Conservation (phyloP, 2,888 invertebrate genomes). For the Oscheius sp. region DNA sequence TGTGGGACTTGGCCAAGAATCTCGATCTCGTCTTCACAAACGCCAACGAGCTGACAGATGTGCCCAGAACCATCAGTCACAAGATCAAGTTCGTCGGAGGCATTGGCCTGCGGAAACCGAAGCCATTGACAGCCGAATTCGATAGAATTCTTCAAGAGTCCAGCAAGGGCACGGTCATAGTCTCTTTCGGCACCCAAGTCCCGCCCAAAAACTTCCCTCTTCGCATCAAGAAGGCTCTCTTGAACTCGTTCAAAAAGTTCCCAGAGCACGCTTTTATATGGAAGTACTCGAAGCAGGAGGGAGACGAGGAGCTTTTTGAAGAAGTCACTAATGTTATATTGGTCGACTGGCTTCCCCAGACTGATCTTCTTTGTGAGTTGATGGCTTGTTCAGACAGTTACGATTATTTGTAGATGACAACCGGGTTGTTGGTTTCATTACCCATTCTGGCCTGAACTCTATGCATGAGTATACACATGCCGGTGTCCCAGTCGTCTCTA, state of each 20-base stretch:
- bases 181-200: slow-evolving; percentile 54
- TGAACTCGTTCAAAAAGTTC: slow-evolving; percentile 57
- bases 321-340: slow-evolving; percentile 45
- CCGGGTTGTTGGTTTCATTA: slow-evolving; percentile 50
- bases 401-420: slow-evolving; percentile 40
- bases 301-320: slow-evolving; percentile 42
- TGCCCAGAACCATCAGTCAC: slow-evolving; percentile 50
- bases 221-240: slow-evolving; percentile 45
- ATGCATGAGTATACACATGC: slow-evolving; percentile 46
- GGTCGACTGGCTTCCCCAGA: slow-evolving; percentile 57
- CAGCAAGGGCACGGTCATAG: slow-evolving; percentile 42
- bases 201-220: slow-evolving; percentile 40
- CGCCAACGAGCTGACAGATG: slow-evolving; percentile 64
- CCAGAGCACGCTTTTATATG: slow-evolving; percentile 57
- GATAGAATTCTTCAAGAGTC: not conserved
- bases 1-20: not conserved
- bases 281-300: slow-evolving; percentile 50
- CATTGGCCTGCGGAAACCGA: slow-evolving; percentile 48
- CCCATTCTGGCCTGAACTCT: slow-evolving; percentile 54
- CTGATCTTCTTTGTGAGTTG: slow-evolving; percentile 51
- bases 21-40: slow-evolving; percentile 53
- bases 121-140: slow-evolving; percentile 25
- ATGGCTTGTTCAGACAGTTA: not conserved
- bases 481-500: slow-evolving; percentile 47
- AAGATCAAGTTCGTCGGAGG: slow-evolving; percentile 64